Evolutionary conservation across 1,140 invertebrate genomes (phyloP), one percentile per base, ranked within the genome.

Genomic region (Adelges cooleyi): DNA sequence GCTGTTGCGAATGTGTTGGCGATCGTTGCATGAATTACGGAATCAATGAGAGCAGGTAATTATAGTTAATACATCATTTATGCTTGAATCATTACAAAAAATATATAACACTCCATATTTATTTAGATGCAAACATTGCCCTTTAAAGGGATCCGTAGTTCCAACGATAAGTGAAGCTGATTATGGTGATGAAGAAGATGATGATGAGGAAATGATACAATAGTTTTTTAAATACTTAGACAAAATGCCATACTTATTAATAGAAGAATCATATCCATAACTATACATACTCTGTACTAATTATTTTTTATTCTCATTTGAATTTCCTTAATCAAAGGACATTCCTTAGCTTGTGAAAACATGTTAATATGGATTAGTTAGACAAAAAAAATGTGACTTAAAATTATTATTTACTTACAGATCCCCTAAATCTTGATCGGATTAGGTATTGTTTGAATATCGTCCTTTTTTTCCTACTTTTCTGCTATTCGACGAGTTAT

Each of bases 1-100:
- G 91, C 2, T 96, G 93, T 72, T 96, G 93, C 75, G 89, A 96
- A 74, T 96, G 93, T 75, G 82, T 96, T 65, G 91, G 92, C 3
- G 82, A 86, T 62, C 86, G 84, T 48, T 96, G 92, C 74, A 82
- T 92, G 40, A 91, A 93, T 74, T 95, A 94, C 77, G 93, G 93
- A 4, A 88, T 93, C 62, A 90, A 92, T 71, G 89, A 93, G 71
- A 91, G 83, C 71, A 79, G 82, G 77, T 86, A 67, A 62, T 66
- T 20, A 2, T 15, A 50, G n/a, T 1, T 51, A 15, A 13, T 23
- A 49, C 8, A 13, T 1, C 11, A 20, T 18, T 20, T 18, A 2
- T 20, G 22, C 22, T 6, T 48, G 44, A 17, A 20, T 20, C 2
- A 2, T 48, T 17, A 2, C 2, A 4, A 48, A 2, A 48, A 20